These are phyloP conservation scores for Ptilonorhynchus violaceus DNA, from an alignment of 2,113 vertebrate species.

Conservation along the genomic window DNA sequence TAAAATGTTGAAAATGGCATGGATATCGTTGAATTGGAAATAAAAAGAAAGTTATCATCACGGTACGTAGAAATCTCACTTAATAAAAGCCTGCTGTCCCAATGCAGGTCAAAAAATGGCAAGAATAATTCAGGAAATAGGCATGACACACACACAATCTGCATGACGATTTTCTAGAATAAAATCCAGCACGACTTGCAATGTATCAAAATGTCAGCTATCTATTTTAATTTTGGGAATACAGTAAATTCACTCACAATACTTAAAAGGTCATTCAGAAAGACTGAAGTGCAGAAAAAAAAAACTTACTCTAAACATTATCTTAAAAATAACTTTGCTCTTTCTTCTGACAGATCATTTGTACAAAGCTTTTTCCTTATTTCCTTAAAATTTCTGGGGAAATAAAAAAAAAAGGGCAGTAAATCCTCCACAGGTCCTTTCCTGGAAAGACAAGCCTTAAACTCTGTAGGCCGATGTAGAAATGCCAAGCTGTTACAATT, in stretches of 20 bases:
- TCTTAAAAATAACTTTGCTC: not conserved
- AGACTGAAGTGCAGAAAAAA: not conserved
- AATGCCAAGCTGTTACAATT: not conserved
- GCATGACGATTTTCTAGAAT: not conserved
- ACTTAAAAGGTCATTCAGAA: not conserved
- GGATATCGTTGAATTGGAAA: not conserved
- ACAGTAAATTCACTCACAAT: not conserved
- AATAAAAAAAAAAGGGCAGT: not conserved
- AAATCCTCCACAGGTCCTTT: not conserved
- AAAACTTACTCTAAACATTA: not conserved
- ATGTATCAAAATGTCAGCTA: not conserved
- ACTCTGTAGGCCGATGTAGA: not conserved
- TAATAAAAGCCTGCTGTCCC: not conserved
- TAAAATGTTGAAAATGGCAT: not conserved
- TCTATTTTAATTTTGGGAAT: not conserved
- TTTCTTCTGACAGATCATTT: not conserved
- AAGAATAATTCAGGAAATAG: not conserved
- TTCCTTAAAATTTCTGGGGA: not conserved
- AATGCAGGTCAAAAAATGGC: not conserved
- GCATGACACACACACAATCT: not conserved
- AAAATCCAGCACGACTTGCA: not conserved
- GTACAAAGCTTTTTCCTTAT: not conserved
- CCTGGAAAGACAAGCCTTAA: not conserved
- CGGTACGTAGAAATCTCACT: not conserved
- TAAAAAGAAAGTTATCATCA: not conserved